These are phyloP conservation scores for Marcusenius ussheri DNA, from an alignment of 2,113 vertebrate species.

Conservation along the genomic window DNA sequence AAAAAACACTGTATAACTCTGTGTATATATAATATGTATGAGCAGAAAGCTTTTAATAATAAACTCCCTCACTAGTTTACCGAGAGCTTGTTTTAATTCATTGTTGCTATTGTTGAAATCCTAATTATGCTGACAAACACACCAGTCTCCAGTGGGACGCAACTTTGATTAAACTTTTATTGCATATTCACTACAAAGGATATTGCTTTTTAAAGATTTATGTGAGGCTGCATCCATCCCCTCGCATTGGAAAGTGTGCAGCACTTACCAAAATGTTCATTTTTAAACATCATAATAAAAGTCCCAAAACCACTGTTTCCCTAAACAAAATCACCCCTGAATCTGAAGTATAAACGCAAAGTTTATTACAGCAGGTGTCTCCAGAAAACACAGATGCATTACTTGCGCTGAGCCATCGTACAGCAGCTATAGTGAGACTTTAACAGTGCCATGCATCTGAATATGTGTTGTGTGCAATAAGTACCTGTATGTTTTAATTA, in stretches of 20 bases:
- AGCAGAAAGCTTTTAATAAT: neutral
- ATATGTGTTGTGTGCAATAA: neutral
- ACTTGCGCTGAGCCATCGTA: neutral
- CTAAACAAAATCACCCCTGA: neutral
- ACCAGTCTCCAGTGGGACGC: neutral
- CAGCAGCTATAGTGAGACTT: neutral
- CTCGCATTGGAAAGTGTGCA: neutral
- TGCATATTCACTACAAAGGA: slow-evolving; percentile 10
- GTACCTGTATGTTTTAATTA: neutral
- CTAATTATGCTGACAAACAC: slow-evolving; percentile 11
- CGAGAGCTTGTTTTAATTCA: neutral
- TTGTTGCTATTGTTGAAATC: slow-evolving; percentile 7
- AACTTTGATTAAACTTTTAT: slow-evolving; percentile 3
- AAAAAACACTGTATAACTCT: neutral
- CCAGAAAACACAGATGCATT: neutral
- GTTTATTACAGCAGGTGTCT: neutral
- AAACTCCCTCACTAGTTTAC: neutral
- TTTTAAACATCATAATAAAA: neutral
- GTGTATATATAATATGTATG: neutral
- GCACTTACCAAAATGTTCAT: neutral
- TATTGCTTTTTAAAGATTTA: slow-evolving; percentile 8
- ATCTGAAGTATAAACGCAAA: neutral
- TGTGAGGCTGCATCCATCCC: neutral
- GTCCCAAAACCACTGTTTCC: neutral
- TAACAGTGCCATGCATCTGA: neutral